These are phyloP conservation scores for Edolisoma coerulescens DNA, from an alignment of 2,113 vertebrate genomes.

Conservation along the genomic window DNA sequence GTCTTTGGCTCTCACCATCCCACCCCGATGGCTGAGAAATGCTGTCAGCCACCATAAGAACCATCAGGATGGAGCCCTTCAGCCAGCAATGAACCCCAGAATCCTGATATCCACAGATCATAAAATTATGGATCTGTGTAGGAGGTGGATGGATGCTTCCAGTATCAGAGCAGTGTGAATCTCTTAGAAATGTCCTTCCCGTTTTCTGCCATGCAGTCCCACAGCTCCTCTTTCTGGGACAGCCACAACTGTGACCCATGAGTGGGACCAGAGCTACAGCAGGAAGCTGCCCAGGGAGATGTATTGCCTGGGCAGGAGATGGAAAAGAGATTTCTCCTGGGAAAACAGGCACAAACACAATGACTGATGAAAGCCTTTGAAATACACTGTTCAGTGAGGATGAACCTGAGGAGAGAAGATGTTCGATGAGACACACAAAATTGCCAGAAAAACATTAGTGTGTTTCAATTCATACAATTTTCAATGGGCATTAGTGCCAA, in stretches of 20 bases:
- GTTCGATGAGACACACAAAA: not conserved
- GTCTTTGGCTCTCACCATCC: not conserved
- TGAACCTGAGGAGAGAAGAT: not conserved
- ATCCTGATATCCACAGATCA: not conserved
- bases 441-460: not conserved
- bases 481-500: not conserved
- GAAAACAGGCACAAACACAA: not conserved
- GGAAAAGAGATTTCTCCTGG: not conserved
- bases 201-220: rapidly evolving
- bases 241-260: not conserved
- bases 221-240: not conserved
- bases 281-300: not conserved
- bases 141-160: not conserved
- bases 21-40: not conserved
- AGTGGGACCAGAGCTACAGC: not conserved
- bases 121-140: not conserved
- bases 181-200: not conserved
- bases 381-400: not conserved
- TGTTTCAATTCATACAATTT: not conserved
- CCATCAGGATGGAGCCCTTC: not conserved
- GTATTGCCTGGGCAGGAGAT: not conserved
- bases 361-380: not conserved
- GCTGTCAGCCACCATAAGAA: not conserved
- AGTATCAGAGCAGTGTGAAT: not conserved
- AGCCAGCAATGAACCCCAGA: not conserved